Conservation (phyloP, 2,113 vertebrate species). For the Xenopus borealis region DNA sequence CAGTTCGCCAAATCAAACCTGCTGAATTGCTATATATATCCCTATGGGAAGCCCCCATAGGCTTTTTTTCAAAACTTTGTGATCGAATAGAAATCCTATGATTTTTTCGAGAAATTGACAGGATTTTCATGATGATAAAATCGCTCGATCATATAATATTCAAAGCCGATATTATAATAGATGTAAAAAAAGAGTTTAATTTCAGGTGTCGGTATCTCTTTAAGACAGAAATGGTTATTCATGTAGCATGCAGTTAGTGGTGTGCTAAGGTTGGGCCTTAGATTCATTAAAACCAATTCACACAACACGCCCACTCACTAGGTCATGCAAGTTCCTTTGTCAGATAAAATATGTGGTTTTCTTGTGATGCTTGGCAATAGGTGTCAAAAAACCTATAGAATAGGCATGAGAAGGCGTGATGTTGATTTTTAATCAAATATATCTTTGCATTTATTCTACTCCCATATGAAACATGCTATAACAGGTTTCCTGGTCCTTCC, state of each 20-base stretch:
- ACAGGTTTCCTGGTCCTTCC: slow-evolving; percentile 17
- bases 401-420: slow-evolving; percentile 1
- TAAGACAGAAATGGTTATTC: slow-evolving; percentile 5
- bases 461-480: slow-evolving; percentile 20
- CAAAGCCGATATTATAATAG: too few species aligned
- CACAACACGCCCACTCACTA: slow-evolving; percentile 5
- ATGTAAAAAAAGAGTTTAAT: too few species aligned
- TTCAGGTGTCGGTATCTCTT: too few species aligned
- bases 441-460: not conserved
- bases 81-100: too few species aligned
- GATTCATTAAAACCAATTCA: slow-evolving; percentile 9
- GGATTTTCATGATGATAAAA: too few species aligned
- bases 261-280: slow-evolving; percentile 1
- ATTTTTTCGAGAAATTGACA: too few species aligned
- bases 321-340: slow-evolving; percentile 2
- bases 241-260: slow-evolving; percentile 33
- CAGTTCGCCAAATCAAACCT: too few species aligned
- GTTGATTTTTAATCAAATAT: slow-evolving; percentile 12
- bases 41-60: too few species aligned
- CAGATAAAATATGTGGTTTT: slow-evolving; percentile 12
- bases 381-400: slow-evolving; percentile 9
- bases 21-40: too few species aligned
- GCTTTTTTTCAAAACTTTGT: too few species aligned
- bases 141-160: too few species aligned
- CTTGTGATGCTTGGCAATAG: slow-evolving; percentile 27